Conservation (phyloP, 2,888 invertebrate genomes). For the Mesorhabditis spiculigera region DNA sequence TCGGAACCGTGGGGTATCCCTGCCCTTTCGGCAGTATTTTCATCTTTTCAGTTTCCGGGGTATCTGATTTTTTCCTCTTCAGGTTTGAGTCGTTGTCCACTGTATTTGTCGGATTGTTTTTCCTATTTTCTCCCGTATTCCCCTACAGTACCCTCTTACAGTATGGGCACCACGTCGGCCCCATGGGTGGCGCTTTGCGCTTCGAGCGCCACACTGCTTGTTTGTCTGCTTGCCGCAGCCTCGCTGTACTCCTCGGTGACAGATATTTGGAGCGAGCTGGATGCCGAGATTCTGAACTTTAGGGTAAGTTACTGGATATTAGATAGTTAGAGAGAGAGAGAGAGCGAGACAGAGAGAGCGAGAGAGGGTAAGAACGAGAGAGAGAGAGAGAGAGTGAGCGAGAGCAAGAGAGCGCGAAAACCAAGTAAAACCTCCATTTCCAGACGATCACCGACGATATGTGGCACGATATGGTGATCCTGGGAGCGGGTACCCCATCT, state of each 20-base stretch:
- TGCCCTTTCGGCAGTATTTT: no score
- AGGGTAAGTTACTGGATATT: background rate
- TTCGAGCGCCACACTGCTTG: background rate
- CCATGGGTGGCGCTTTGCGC: background rate
- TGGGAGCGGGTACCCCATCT: constrained; percentile 5
- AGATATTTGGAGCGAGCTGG: constrained; percentile 6
- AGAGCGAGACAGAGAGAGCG: no score
- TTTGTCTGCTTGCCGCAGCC: background rate
- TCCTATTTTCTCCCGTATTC: no score
- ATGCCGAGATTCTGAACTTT: background rate
- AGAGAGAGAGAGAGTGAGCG: no score
- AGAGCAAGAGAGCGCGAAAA: background rate
- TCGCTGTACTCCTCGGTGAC: background rate
- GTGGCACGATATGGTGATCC: background rate
- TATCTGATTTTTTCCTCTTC: no score
- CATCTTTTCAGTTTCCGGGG: no score
- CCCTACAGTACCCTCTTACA: no score
- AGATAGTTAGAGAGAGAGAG: no score
- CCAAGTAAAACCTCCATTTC: background rate
- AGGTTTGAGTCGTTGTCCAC: no score
- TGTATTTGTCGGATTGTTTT: no score
- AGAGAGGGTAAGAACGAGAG: no score
- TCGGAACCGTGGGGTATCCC: no score
- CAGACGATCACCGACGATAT: constrained; percentile 5
- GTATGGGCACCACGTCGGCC: background rate